Evolutionary conservation across 2,113 vertebrate species (phyloP).

Genomic region (Sinocyclocheilus anshuiensis): DNA sequence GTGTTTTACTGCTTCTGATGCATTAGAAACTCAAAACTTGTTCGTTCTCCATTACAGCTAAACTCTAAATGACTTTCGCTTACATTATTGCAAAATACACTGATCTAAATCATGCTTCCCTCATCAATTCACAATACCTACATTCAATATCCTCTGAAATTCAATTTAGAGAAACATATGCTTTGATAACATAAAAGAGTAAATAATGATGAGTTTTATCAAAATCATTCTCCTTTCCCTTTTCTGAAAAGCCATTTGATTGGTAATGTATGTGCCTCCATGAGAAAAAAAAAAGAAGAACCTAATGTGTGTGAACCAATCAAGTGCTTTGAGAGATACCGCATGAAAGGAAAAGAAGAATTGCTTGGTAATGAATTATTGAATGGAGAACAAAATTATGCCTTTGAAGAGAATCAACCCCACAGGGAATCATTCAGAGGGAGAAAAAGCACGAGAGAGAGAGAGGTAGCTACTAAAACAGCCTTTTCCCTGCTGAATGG

Average conservation of each 20-base stretch:
- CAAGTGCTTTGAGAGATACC: constrained; percentile 39
- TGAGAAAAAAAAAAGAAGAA: constrained; percentile 21
- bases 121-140: constrained; percentile 12
- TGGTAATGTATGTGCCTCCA: constrained; percentile 40
- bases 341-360: constrained; percentile 41
- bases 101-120: constrained; percentile 9
- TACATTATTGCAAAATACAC: neutral
- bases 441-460: neutral
- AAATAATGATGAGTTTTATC: constrained; percentile 26
- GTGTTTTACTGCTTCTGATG: neutral
- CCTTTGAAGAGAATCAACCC: constrained; percentile 43
- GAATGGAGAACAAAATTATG: constrained; percentile 42
- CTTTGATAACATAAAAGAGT: constrained; percentile 16
- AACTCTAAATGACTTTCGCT: neutral
- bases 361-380: constrained; percentile 45
- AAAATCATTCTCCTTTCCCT: constrained; percentile 40
- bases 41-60: neutral
- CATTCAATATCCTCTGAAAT: constrained; percentile 17
- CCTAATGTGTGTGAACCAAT: constrained; percentile 49
- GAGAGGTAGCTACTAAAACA: constrained; percentile 22
- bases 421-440: constrained; percentile 40
- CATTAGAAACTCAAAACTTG: neutral
- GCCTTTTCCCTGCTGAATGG: constrained; percentile 6
- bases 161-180: constrained; percentile 43
- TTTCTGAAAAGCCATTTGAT: constrained; percentile 30